Evolutionary conservation across 2,113 vertebrate genomes (phyloP).

Genomic region (Gorsachius goisagi): DNA sequence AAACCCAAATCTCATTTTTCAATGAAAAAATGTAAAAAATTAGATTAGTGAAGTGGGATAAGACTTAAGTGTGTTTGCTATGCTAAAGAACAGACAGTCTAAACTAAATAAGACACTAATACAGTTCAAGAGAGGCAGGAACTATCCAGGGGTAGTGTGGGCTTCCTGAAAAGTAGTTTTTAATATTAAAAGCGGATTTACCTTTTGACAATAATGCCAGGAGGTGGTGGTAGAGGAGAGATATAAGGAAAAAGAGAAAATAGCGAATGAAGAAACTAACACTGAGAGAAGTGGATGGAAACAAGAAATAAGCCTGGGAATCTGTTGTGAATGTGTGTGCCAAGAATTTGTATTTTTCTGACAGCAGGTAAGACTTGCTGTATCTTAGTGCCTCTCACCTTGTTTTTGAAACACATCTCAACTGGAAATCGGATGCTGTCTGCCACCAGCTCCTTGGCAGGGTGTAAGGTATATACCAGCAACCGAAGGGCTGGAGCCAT

Average conservation of each 20-base stretch:
- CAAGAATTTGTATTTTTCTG: not conserved
- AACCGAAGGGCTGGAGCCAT: constrained; percentile 74
- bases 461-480: constrained; percentile 78
- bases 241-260: not conserved
- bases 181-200: not conserved
- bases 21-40: not conserved
- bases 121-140: not conserved
- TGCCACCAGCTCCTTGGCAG: constrained; percentile 74
- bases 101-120: not conserved
- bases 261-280: not conserved
- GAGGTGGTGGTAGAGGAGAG: not conserved
- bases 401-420: constrained; percentile 81
- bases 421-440: constrained; percentile 65
- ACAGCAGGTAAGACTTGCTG: not conserved
- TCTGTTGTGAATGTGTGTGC: not conserved
- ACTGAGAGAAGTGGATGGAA: not conserved
- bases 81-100: not conserved
- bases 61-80: not conserved
- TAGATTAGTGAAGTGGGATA: not conserved
- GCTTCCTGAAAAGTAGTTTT: not conserved
- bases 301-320: not conserved
- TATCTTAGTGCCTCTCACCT: constrained; percentile 59
- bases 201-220: not conserved
- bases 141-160: not conserved
- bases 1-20: not conserved